Evolutionary conservation across 2,888 invertebrate species (phyloP).

Genomic region (Lucinisca nassula): DNA sequence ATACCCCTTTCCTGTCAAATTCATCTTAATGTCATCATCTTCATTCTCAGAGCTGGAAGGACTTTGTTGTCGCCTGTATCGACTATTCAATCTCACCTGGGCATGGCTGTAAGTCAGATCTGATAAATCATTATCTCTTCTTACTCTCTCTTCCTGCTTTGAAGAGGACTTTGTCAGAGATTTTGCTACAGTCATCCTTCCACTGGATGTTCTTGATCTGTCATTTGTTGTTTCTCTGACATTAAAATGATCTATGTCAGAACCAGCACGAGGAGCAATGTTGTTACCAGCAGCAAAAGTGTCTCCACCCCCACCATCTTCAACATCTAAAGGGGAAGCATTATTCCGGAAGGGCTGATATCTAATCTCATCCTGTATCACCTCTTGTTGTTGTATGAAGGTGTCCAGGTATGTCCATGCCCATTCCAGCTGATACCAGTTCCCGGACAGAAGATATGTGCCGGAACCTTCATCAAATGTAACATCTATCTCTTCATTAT

Average conservation of each 20-base stretch:
- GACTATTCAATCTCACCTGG: not conserved
- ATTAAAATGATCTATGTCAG: too few relatives aligned
- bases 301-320: not conserved
- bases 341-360: conserved; percentile 33
- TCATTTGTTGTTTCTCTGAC: too few relatives aligned
- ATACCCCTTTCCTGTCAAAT: conserved; percentile 33
- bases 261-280: too few relatives aligned
- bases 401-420: conserved; percentile 69
- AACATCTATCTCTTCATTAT: conserved; percentile 30
- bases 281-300: too few relatives aligned
- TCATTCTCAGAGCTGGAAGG: not conserved
- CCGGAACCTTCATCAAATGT: not conserved
- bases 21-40: not conserved
- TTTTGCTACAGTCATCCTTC: not conserved
- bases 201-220: too few relatives aligned
- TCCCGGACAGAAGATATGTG: conserved; percentile 42
- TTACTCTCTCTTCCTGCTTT: not conserved
- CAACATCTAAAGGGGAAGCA: conserved; percentile 38
- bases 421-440: conserved; percentile 73
- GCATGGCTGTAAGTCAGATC: not conserved
- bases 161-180: not conserved
- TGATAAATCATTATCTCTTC: not conserved
- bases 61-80: not conserved
- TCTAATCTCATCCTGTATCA: conserved; percentile 39
- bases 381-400: conserved; percentile 59